A percentile compares a stretch with the other conserved stretches of the same genome.
Evolutionary conservation across 2,797 vertebrate species (phyloP).

Genomic region (Pseudochaenichthys georgianus): DNA sequence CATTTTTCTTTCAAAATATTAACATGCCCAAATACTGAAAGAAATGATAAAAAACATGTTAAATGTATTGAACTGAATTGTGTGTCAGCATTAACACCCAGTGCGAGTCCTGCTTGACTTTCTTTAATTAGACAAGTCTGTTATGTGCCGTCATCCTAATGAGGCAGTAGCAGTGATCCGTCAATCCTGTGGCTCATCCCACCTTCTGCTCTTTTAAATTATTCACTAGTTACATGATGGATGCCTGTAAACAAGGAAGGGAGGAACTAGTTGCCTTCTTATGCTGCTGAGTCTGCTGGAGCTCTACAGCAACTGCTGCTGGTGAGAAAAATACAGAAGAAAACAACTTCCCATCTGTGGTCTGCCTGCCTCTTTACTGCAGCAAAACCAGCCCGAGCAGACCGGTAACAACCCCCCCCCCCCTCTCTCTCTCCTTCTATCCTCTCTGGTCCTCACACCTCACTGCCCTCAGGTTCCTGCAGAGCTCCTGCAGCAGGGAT

Average conservation of each 20-base stretch:
- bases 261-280: constrained; percentile 35
- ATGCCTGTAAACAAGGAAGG: constrained; percentile 26
- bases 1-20: neutral
- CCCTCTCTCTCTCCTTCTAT: neutral
- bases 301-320: constrained; percentile 33
- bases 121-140: constrained; percentile 21
- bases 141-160: constrained; percentile 27
- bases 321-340: constrained; percentile 1
- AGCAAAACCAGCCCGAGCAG: constrained; percentile 68
- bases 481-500: constrained; percentile 55
- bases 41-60: neutral
- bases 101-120: constrained; percentile 24
- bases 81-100: constrained; percentile 1
- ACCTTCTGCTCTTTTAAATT: constrained; percentile 54
- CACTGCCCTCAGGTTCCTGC: constrained; percentile 63
- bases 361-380: constrained; percentile 67
- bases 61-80: neutral
- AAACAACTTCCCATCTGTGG: constrained; percentile 54
- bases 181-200: constrained; percentile 32
- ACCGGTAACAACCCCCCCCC: constrained; percentile 33
- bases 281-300: constrained; percentile 38
- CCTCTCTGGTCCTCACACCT: constrained; percentile 58
- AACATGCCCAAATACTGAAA: neutral
- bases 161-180: constrained; percentile 26
- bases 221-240: constrained; percentile 59